phyloP scores from a whole-genome alignment of 1,140 invertebrate species.

The Thaumatotibia leucotreta region DNA sequence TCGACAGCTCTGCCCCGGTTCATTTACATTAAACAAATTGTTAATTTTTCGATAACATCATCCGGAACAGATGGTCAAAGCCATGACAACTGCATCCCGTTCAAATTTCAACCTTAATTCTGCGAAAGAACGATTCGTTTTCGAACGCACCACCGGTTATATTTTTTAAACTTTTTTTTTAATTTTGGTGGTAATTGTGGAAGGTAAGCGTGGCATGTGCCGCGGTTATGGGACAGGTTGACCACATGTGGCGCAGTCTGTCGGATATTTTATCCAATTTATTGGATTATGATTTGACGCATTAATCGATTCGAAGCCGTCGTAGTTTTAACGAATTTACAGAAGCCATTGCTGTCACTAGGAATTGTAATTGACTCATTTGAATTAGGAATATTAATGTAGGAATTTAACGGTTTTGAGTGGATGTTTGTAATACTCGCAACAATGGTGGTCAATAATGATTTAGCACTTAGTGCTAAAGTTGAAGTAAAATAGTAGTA shows the following conservation, averaged over 20 bases:
- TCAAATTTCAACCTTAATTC: constrained; percentile 20
- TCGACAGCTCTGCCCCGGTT: constrained; percentile 61
- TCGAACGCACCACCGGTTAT: neutral
- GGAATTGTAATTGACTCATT: neutral
- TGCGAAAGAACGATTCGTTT: constrained; percentile 20
- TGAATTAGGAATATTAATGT: neutral
- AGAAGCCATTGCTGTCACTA: neutral
- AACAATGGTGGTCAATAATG: too few relatives aligned
- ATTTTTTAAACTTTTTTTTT: constrained; percentile 53
- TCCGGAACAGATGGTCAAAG: constrained; percentile 67
- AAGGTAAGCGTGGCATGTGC: constrained; percentile 71
- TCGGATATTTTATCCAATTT: constrained; percentile 57
- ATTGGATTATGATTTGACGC: constrained; percentile 63
- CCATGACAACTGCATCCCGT: constrained; percentile 19
- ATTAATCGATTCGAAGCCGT: constrained; percentile 38
- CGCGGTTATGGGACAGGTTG: constrained; percentile 70
- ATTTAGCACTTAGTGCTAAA: too few relatives aligned
- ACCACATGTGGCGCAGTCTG: constrained; percentile 72
- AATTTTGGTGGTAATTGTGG: constrained; percentile 50
- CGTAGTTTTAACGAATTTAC: neutral
- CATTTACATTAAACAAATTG: constrained; percentile 77
- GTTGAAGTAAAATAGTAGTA: too few relatives aligned
- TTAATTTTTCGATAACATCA: constrained; percentile 76
- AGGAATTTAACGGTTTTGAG: too few relatives aligned
- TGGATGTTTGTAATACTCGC: too few relatives aligned